Evolutionary conservation across 2,113 vertebrate species (phyloP).

Genomic region (Planiliza haematocheilus): DNA sequence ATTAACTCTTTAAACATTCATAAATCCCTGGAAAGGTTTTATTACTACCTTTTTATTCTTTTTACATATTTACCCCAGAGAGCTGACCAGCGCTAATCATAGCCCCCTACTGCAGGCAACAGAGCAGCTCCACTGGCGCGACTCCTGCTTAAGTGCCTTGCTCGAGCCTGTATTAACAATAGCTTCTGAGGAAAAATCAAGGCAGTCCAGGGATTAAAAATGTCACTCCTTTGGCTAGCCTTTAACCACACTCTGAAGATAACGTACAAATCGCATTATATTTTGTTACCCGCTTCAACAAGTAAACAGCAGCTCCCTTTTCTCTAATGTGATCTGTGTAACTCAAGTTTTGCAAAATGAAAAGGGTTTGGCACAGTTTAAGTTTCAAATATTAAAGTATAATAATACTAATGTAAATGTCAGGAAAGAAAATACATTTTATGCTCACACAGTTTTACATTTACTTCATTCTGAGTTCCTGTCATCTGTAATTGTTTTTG

Average conservation of each 20-base stretch:
- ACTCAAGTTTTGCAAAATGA: neutral
- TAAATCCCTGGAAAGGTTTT: constrained; percentile 62
- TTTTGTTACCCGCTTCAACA: neutral
- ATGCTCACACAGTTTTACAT: constrained; percentile 7
- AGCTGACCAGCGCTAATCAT: constrained; percentile 67
- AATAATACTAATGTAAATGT: neutral
- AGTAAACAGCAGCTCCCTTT: constrained; percentile 6
- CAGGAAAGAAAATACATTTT: neutral
- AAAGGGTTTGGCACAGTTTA: neutral
- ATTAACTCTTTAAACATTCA: constrained; percentile 46
- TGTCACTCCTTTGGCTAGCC: constrained; percentile 14
- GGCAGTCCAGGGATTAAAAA: constrained; percentile 36
- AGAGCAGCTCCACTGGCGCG: constrained; percentile 60
- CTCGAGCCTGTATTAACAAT: constrained; percentile 41
- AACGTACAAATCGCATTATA: neutral
- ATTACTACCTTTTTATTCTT: constrained; percentile 21
- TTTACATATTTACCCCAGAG: constrained; percentile 51
- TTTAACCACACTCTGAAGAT: constrained; percentile 10
- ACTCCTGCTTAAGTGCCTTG: constrained; percentile 51
- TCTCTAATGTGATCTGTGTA: neutral
- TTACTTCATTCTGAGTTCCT: no score
- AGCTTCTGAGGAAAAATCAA: constrained; percentile 40
- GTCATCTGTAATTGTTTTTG: neutral
- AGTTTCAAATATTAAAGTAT: neutral
- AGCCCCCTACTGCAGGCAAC: constrained; percentile 54